Evolutionary conservation across 2,113 vertebrate genomes (phyloP), one percentile per base, ranked within the genome.

Genomic region (Rafetus swinhoei): DNA sequence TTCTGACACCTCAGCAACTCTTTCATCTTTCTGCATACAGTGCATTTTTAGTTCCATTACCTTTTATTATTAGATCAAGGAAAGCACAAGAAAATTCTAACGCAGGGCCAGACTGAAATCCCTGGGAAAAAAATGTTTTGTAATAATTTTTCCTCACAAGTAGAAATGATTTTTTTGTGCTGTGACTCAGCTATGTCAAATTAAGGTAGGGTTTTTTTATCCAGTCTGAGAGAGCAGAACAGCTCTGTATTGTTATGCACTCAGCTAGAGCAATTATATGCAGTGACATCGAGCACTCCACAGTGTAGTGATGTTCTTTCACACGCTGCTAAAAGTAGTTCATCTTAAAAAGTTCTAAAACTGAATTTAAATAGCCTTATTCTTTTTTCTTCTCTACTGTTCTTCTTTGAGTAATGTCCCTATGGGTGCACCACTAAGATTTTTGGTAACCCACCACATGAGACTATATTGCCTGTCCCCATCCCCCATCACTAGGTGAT

Each of bases 61-160:
- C 54, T 93, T 96, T 93, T 94, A 74, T 95, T 93, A 81, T 14
- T 77, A 91, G 83, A 57, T 88, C 19, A 80, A 60, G 82, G 84
- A 91, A 95, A 81, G 92, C 60, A 57, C 1, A 79, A 62, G 16
- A 72, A 92, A 92, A 88, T 5, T 45, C 32, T 19, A 65, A 87
- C 85, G 35, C 19, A 9, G 27, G n/a, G 56, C 62, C 85, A 62
- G 56, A 53, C 45, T 77, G 84, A 86, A 84, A 87, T 9, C 80
- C 69, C 74, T 11, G 19, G 91, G 24, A 74, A 19, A 88, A 82
- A 87, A 82, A 90, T 88, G 24, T 22, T 0, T 6, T 72, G 39
- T 1, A 1, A 25, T 85, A 16, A 53, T 89, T 87, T 82, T 60
- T 91, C 59, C 39, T 79, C 81, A 19, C 90, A 90, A 87, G 77